phyloP scores from a whole-genome alignment of 2,888 invertebrate species.

The Tromatobia lineatoria region DNA sequence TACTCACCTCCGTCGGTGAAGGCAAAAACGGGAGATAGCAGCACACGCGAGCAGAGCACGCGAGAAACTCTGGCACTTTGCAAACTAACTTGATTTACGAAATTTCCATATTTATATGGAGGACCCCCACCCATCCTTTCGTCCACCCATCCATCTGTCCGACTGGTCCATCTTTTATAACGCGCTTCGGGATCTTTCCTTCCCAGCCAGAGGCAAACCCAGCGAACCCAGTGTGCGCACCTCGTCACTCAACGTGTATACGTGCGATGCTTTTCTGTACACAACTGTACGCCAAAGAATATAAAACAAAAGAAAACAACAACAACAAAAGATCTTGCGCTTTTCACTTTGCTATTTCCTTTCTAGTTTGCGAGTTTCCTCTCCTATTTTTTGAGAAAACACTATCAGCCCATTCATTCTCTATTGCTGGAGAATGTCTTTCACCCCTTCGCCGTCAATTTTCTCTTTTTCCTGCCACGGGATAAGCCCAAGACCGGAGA shows the following conservation, averaged over 20 bases:
- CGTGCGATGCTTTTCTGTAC: neutral
- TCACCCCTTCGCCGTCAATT: neutral
- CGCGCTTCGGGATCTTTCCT: conserved; percentile 55
- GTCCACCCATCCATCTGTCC: conserved; percentile 68
- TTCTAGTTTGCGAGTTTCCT: neutral
- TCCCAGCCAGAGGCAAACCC: conserved; percentile 19
- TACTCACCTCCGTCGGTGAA: conserved; percentile 29
- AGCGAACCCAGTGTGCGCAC: conserved; percentile 35
- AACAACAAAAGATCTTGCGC: neutral
- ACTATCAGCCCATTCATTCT: neutral
- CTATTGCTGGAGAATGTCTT: neutral
- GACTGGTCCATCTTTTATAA: conserved; percentile 65
- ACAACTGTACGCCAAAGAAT: conserved; percentile 1
- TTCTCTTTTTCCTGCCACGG: neutral
- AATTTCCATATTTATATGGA: conserved; percentile 81
- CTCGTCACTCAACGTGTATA: conserved; percentile 46
- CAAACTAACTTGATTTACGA: conserved; percentile 78
- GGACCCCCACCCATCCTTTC: conserved; percentile 66
- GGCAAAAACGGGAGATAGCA: conserved; percentile 31
- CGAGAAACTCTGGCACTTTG: conserved; percentile 69
- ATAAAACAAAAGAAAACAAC: neutral
- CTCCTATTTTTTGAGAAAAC: neutral
- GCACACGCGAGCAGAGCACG: conserved; percentile 49
- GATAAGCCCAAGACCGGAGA: neutral
- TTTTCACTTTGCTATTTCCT: neutral